Conservation (phyloP, 1,140 invertebrate genomes). For the Pseudomyrmex concolor region DNA sequence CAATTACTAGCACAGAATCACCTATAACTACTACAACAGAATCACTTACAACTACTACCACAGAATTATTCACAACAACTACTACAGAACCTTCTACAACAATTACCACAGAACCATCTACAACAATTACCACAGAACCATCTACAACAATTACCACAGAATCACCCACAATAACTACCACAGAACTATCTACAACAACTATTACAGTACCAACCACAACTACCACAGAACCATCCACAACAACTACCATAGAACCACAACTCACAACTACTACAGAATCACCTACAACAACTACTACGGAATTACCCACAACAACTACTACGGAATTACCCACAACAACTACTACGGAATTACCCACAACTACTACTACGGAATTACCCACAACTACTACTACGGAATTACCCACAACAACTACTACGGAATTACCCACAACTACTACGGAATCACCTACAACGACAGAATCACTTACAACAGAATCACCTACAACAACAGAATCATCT, state of each 20-base stretch:
- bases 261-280: background rate
- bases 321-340: background rate
- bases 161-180: background rate
- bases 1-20: background rate
- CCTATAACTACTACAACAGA: background rate
- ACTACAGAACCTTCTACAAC: slow-evolving; percentile 3
- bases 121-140: background rate
- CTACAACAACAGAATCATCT: background rate
- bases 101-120: background rate
- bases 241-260: background rate
- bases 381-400: background rate
- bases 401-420: background rate
- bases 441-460: background rate
- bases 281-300: background rate
- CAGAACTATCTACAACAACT: background rate
- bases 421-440: background rate
- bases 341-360: background rate
- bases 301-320: background rate
- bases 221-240: background rate
- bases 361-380: background rate
- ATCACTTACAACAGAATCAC: background rate
- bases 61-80: background rate
- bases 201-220: background rate
- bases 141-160: background rate
- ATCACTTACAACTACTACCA: background rate